Conservation (phyloP, 2,888 invertebrate species). For the Ormyrus labotus region DNA sequence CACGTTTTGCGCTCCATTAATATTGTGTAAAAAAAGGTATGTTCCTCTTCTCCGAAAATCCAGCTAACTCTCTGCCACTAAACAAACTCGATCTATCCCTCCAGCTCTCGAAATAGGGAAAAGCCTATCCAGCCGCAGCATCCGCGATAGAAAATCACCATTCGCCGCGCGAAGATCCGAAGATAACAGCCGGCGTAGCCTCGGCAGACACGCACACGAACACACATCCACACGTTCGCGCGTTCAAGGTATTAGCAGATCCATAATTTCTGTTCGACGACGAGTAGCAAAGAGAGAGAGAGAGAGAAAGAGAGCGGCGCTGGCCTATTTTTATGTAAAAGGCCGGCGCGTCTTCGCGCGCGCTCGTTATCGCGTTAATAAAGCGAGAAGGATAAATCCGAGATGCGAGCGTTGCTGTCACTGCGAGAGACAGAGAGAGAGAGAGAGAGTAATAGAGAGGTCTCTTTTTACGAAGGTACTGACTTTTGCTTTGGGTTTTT, state of each 20-base stretch:
- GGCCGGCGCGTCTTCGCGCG: slow-evolving; percentile 21
- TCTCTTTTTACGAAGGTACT: neutral
- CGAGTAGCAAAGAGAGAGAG: neutral
- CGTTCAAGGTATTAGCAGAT: slow-evolving; percentile 38
- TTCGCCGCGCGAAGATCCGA: neutral
- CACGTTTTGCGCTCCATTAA: too few species aligned
- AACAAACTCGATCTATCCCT: too few species aligned
- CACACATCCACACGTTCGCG: neutral
- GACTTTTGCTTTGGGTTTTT: neutral
- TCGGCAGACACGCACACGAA: neutral
- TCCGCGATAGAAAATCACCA: too few species aligned
- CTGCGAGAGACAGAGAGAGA: neutral
- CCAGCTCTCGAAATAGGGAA: too few species aligned
- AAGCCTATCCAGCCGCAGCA: too few species aligned
- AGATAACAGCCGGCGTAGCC: slow-evolving; percentile 5
- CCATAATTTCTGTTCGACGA: slow-evolving; percentile 37
- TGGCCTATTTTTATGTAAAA: slow-evolving; percentile 55
- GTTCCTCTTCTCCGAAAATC: too few species aligned
- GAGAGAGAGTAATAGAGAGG: too few species aligned
- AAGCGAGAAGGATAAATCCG: slow-evolving; percentile 53
- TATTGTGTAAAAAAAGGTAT: too few species aligned
- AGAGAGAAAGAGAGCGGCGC: neutral
- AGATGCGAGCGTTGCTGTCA: neutral
- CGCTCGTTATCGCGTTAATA: slow-evolving; percentile 52
- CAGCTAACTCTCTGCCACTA: too few species aligned